A percentile compares a stretch with the other conserved stretches of the same genome.
phyloP scores from a whole-genome alignment of 2,888 invertebrate genomes.

The Hipparchia semele region DNA sequence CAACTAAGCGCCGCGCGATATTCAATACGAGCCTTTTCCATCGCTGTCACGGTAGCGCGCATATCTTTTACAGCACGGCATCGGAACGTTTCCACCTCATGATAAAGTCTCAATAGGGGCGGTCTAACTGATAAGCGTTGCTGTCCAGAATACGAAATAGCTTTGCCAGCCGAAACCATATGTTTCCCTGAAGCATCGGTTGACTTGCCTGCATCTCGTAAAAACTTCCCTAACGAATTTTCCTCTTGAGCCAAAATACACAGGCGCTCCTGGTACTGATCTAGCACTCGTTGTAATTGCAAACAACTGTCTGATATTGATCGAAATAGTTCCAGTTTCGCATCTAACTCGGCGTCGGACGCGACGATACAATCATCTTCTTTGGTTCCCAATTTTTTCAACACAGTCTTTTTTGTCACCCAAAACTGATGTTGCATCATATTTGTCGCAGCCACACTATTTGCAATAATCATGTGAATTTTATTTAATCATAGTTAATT shows the following conservation, averaged over 20 bases:
- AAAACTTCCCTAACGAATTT: slow-evolving; percentile 95
- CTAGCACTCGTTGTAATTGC: slow-evolving; percentile 93
- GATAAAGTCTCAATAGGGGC: slow-evolving; percentile 94
- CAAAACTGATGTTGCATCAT: slow-evolving; percentile 98
- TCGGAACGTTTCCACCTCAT: slow-evolving; percentile 98
- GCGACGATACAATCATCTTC: slow-evolving; percentile 98
- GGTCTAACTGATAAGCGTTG: slow-evolving; percentile 94
- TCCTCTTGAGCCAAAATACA: slow-evolving; percentile 98
- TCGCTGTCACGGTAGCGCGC: slow-evolving; percentile 92
- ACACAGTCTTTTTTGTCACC: slow-evolving; percentile 98
- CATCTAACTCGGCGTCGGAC: slow-evolving; percentile 97
- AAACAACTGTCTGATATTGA: slow-evolving; percentile 96
- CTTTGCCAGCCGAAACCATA: slow-evolving; percentile 88
- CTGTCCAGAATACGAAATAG: slow-evolving; percentile 94
- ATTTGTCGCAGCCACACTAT: slow-evolving; percentile 34
- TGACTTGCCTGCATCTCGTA: slow-evolving; percentile 96
- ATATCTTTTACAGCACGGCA: slow-evolving; percentile 97
- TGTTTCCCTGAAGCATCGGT: slow-evolving; percentile 90
- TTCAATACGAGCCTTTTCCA: slow-evolving; percentile 98
- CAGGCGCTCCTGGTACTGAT: slow-evolving; percentile 96
- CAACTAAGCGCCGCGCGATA: slow-evolving; percentile 97
- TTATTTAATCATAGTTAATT: not conserved
- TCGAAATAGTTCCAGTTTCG: slow-evolving; percentile 96
- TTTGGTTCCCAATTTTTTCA: slow-evolving; percentile 96
- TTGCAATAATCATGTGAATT: not conserved